Percentiles rank a stretch among this genome's conserved stretches.
phyloP scores from a whole-genome alignment of 2,113 vertebrate species.

The Globicephala melas region DNA sequence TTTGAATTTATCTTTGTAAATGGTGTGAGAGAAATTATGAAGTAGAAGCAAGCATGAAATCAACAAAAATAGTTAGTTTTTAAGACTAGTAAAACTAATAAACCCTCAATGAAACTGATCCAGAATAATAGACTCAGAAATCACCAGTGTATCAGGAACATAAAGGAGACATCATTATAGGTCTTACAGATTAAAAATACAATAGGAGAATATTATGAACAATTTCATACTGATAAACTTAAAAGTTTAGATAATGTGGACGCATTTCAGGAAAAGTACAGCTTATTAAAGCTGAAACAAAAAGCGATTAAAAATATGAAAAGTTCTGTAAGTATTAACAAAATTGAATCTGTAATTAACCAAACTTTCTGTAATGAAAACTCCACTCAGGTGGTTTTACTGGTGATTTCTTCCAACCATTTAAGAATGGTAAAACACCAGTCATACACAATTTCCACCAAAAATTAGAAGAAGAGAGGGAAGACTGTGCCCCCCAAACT shows the following conservation, averaged over 20 bases:
- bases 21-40: neutral
- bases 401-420: neutral
- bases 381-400: neutral
- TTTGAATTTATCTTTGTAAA: neutral
- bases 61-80: neutral
- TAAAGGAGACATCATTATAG: neutral
- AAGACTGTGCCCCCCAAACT: neutral
- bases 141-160: neutral
- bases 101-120: neutral
- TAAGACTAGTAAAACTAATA: neutral
- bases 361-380: neutral
- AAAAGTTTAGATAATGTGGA: neutral
- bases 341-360: neutral
- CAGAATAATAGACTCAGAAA: neutral
- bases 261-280: neutral
- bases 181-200: neutral
- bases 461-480: neutral
- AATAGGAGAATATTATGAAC: neutral
- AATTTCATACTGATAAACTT: neutral
- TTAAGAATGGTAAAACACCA: neutral
- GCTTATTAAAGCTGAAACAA: neutral
- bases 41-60: neutral
- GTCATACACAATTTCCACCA: neutral
- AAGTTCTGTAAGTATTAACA: neutral
- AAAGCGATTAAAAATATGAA: neutral